Conservation (phyloP, 2,797 vertebrate species). For the Potorous gilbertii region DNA sequence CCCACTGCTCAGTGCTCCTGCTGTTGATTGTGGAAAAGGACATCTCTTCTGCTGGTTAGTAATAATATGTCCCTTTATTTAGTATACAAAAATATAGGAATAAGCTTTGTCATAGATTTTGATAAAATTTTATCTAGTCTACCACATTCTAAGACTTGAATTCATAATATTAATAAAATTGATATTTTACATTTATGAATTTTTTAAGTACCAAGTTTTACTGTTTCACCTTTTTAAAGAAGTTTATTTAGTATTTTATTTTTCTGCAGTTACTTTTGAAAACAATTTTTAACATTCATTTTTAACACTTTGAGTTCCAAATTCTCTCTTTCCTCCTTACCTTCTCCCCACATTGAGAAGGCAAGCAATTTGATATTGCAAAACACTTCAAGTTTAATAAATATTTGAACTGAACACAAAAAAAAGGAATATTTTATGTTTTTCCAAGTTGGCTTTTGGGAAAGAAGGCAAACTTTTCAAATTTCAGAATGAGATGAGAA, state of each 20-base stretch:
- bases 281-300: no score
- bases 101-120: conserved; percentile 22
- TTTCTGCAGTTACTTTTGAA: no score
- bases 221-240: no score
- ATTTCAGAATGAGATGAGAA: no score
- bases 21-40: conserved; percentile 98
- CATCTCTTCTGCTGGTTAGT: conserved; percentile 99
- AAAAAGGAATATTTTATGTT: neutral
- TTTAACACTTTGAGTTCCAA: no score
- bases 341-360: no score
- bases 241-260: no score
- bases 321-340: no score
- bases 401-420: neutral
- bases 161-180: no score
- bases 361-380: no score
- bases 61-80: neutral
- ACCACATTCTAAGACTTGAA: neutral
- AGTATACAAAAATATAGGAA: neutral
- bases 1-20: conserved; percentile 94
- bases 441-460: neutral
- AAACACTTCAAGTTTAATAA: no score
- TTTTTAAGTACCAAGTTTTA: neutral
- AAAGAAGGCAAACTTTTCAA: no score
- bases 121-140: conserved; percentile 5
- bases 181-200: conserved; percentile 18